Percentiles rank a stretch among this genome's conserved stretches.
These are phyloP conservation scores for Osmoderma eremita DNA, from an alignment of 2,888 invertebrate species.

Conservation along the genomic window DNA sequence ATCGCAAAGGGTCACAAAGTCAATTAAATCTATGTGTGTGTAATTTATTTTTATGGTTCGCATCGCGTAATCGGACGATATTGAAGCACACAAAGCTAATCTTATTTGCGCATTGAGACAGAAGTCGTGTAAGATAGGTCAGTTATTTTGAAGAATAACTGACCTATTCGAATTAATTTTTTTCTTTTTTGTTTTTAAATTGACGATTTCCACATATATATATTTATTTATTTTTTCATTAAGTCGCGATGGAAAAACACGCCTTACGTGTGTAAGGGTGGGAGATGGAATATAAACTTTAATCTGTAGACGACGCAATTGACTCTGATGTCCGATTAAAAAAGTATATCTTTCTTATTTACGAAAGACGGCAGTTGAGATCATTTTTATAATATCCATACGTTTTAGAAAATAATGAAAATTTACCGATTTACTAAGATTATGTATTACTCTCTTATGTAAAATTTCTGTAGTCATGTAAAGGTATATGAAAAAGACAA, in stretches of 20 bases:
- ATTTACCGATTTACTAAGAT: no score
- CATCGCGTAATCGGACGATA: constrained; percentile 31
- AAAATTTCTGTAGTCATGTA: no score
- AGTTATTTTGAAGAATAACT: constrained; percentile 24
- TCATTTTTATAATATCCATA: no score
- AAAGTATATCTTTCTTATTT: constrained; percentile 8
- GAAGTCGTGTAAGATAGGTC: constrained; percentile 22
- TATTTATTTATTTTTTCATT: constrained; percentile 5
- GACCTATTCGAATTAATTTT: constrained; percentile 3
- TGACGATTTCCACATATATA: not conserved
- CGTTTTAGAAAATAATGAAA: no score
- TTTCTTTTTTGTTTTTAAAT: not conserved
- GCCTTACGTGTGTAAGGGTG: not conserved
- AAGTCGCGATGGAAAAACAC: constrained; percentile 5
- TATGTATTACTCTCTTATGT: no score
- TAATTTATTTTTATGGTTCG: constrained; percentile 28
- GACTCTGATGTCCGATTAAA: constrained; percentile 14
- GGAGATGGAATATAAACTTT: constrained; percentile 2
- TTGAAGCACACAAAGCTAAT: constrained; percentile 6
- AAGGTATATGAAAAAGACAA: no score
- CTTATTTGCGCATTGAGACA: constrained; percentile 13
- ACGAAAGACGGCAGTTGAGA: no score
- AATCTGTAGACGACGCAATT: constrained; percentile 26
- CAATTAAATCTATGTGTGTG: not conserved
- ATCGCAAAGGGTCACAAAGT: constrained; percentile 16